Conservation (phyloP, 1,140 invertebrate genomes). For the Tetragonula clypearis region DNA sequence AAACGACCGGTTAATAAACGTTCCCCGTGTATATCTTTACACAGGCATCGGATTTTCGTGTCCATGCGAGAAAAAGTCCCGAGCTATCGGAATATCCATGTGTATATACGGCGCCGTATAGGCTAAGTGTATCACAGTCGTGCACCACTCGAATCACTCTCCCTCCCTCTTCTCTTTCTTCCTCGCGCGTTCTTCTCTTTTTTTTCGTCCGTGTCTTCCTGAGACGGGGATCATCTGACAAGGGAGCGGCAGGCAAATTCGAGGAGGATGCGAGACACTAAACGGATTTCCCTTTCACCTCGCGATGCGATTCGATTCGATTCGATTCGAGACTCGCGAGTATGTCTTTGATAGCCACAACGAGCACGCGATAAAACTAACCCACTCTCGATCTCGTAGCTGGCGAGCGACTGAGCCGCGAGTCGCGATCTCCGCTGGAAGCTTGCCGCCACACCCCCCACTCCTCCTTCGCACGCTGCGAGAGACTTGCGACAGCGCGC, state of each 20-base stretch:
- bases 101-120: slow-evolving; percentile 4
- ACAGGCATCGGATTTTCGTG: not conserved
- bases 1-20: too few species aligned
- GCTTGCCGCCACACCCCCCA: slow-evolving; percentile 46
- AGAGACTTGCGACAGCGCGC: not conserved
- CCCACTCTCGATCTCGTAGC: slow-evolving; percentile 62
- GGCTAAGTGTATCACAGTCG: slow-evolving; percentile 43
- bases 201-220: not conserved
- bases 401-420: slow-evolving; percentile 73
- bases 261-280: slow-evolving; percentile 25
- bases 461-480: not conserved
- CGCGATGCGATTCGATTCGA: not conserved
- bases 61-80: slow-evolving; percentile 2
- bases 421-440: slow-evolving; percentile 27
- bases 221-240: not conserved
- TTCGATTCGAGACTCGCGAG: not conserved
- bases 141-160: slow-evolving; percentile 23
- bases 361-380: slow-evolving; percentile 5
- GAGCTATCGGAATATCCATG: slow-evolving; percentile 30
- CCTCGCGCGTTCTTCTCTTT: not conserved
- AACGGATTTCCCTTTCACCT: slow-evolving; percentile 35
- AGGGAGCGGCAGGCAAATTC: not conserved
- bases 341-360: not conserved
- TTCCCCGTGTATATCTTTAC: not conserved
- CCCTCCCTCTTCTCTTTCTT: not conserved